phyloP scores from a whole-genome alignment of 2,113 vertebrate genomes.

The Silurus glanis region DNA sequence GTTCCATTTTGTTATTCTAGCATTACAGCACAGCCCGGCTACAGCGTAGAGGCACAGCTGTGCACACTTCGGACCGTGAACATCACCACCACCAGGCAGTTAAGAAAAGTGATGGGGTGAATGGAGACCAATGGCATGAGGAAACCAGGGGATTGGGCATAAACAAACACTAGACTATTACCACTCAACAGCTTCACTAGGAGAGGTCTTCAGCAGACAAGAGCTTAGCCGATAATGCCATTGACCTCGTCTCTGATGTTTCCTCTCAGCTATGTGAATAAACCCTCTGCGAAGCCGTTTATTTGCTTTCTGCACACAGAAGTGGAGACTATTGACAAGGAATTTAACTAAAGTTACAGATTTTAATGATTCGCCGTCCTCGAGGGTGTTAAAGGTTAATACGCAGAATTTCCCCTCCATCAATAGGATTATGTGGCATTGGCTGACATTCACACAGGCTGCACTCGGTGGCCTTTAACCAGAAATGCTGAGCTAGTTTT shows the following conservation, averaged over 20 bases:
- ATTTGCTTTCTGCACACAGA: constrained; percentile 38
- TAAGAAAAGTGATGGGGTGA: constrained; percentile 45
- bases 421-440: constrained; percentile 40
- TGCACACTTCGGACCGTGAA: constrained; percentile 32
- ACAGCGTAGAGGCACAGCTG: background rate
- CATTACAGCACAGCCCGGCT: background rate
- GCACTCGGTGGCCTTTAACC: constrained; percentile 21
- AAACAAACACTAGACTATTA: constrained; percentile 47
- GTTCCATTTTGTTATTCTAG: background rate
- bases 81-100: constrained; percentile 15
- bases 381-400: constrained; percentile 44
- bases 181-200: constrained; percentile 17
- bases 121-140: constrained; percentile 32
- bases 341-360: constrained; percentile 48
- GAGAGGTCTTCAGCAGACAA: constrained; percentile 25
- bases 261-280: constrained; percentile 15
- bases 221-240: constrained; percentile 1
- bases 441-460: constrained; percentile 39
- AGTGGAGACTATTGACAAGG: constrained; percentile 30
- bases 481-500: constrained; percentile 35
- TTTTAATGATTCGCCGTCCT: constrained; percentile 34
- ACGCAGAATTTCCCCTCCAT: constrained; percentile 37
- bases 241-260: constrained; percentile 39
- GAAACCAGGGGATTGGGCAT: constrained; percentile 39
- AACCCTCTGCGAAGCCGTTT: constrained; percentile 20